phyloP scores from a whole-genome alignment of 2,888 invertebrate species.

The Panorpa germanica region DNA sequence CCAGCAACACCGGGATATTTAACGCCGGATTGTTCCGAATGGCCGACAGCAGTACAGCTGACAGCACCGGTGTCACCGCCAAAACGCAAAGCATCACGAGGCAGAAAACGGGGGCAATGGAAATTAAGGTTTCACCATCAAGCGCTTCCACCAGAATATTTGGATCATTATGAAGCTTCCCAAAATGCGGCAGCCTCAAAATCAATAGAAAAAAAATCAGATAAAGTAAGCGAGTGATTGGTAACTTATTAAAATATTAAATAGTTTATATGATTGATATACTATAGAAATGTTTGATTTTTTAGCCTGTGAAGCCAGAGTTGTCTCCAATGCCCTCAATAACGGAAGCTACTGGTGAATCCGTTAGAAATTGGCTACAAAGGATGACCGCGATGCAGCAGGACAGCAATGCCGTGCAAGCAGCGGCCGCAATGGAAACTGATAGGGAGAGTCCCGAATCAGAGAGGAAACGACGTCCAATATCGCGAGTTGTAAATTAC shows the following conservation, averaged over 20 bases:
- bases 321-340: constrained; percentile 24
- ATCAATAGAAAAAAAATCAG: constrained; percentile 11
- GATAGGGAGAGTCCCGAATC: no score
- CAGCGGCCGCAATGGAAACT: not conserved
- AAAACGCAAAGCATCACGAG: constrained; percentile 22
- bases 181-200: constrained; percentile 22
- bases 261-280: no score
- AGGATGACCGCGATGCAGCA: constrained; percentile 54
- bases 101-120: constrained; percentile 44
- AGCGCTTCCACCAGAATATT: constrained; percentile 56
- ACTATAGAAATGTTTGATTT: no score
- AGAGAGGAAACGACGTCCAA: constrained; percentile 22
- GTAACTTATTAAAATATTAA: no score
- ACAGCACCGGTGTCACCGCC: constrained; percentile 15
- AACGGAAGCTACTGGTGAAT: constrained; percentile 35
- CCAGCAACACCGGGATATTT: no score
- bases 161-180: constrained; percentile 60
- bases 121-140: constrained; percentile 68
- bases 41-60: constrained; percentile 16
- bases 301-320: constrained; percentile 22
- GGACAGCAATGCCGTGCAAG: constrained; percentile 18
- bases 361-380: constrained; percentile 56
- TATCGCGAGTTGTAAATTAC: constrained; percentile 40
- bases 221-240: no score
- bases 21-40: constrained; percentile 3